Evolutionary conservation across 2,113 vertebrate species (phyloP).

Genomic region (Camelus dromedarius): DNA sequence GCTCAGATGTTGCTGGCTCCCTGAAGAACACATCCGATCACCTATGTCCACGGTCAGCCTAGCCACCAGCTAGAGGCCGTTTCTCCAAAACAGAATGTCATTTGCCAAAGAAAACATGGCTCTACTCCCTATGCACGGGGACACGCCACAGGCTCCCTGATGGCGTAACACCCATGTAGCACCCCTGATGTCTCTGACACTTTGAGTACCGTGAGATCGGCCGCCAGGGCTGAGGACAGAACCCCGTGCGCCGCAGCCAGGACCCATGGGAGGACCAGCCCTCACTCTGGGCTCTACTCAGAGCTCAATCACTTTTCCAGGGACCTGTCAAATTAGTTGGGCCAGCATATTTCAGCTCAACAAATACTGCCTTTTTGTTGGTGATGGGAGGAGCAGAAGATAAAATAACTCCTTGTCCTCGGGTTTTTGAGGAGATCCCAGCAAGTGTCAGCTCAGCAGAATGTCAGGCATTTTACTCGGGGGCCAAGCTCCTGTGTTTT

Average conservation of each 20-base stretch:
- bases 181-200: background rate
- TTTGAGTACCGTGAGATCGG: background rate
- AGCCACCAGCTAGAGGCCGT: background rate
- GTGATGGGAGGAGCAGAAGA: no score
- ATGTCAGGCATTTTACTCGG: background rate
- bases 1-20: no score
- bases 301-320: background rate
- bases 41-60: background rate
- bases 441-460: background rate
- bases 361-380: background rate
- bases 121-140: rapidly evolving
- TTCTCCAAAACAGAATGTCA: background rate
- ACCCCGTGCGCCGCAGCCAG: background rate
- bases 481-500: background rate
- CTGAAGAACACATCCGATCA: background rate
- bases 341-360: background rate
- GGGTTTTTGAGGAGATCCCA: no score
- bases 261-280: no score
- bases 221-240: background rate
- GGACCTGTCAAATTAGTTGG: background rate
- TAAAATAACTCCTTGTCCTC: background rate
- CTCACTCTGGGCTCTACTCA: background rate
- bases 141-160: background rate
- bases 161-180: no score
- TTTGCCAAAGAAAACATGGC: background rate